Evolutionary conservation across 1,140 invertebrate genomes (phyloP).

Genomic region (Protaetia brevitarsis): DNA sequence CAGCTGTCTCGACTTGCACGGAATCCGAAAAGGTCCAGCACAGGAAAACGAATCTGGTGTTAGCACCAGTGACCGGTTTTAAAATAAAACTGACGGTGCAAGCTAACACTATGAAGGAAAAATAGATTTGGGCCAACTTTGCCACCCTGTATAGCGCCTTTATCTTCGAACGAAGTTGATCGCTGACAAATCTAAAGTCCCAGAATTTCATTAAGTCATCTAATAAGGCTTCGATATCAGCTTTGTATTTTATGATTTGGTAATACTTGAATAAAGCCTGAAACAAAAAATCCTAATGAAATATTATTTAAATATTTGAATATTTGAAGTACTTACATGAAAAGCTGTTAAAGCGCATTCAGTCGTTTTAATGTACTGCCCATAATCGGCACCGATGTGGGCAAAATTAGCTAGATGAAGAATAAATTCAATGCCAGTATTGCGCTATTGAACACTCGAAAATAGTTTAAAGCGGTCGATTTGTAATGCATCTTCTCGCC

Average conservation of each 20-base stretch:
- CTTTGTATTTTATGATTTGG: neutral
- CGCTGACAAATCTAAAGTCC: neutral
- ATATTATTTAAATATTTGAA: too few relatives aligned
- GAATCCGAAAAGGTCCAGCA: neutral
- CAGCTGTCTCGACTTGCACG: neutral
- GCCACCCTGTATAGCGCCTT: neutral
- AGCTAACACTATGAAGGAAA: neutral
- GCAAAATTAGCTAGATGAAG: too few relatives aligned
- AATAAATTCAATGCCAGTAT: too few relatives aligned
- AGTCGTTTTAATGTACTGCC: too few relatives aligned
- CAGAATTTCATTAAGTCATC: neutral
- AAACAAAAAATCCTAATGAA: too few relatives aligned
- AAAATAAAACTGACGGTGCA: neutral
- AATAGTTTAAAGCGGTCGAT: too few relatives aligned
- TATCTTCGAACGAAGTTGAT: neutral
- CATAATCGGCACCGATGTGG: too few relatives aligned
- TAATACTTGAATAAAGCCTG: neutral
- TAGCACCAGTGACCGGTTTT: neutral
- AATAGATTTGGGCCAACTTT: neutral
- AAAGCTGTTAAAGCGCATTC: too few relatives aligned
- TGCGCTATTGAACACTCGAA: too few relatives aligned
- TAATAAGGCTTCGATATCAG: neutral
- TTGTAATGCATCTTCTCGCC: too few relatives aligned
- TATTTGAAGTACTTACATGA: too few relatives aligned
- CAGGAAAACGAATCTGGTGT: neutral